A percentile compares a stretch with the other conserved stretches of the same genome.
These are phyloP conservation scores for Dendrocopos noguchii DNA, from an alignment of 2,113 vertebrate species.

Conservation along the genomic window DNA sequence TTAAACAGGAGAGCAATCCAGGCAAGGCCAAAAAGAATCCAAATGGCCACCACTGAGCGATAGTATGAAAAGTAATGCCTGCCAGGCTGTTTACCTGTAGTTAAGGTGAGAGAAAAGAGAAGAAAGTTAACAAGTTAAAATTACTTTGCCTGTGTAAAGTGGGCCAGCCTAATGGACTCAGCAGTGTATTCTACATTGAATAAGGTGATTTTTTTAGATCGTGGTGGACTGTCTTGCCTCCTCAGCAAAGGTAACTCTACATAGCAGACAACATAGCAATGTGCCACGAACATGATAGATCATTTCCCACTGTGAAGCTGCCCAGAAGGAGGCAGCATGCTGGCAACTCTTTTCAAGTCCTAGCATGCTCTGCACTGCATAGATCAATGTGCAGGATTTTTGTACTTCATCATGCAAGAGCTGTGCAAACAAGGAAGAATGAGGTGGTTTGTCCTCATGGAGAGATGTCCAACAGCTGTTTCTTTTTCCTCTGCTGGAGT, in stretches of 20 bases:
- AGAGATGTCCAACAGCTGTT: neutral
- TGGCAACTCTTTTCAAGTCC: neutral
- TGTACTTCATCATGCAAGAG: neutral
- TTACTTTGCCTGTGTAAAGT: neutral
- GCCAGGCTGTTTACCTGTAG: slow-evolving; percentile 45
- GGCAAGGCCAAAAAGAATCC: slow-evolving; percentile 75
- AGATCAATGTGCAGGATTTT: neutral
- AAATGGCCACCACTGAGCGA: slow-evolving; percentile 48
- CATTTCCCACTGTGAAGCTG: neutral
- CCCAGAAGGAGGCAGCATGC: neutral
- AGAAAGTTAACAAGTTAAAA: neutral
- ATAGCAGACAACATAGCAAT: fast-evolving
- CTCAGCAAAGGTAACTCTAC: neutral
- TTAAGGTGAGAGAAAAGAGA: neutral
- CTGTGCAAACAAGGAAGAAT: neutral
- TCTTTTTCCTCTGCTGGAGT: neutral
- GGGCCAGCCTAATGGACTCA: neutral
- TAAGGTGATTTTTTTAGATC: neutral
- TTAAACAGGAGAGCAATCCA: slow-evolving; percentile 77
- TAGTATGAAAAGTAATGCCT: slow-evolving; percentile 60
- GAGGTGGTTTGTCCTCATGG: neutral
- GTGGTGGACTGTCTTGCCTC: neutral
- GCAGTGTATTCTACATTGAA: neutral
- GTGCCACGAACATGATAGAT: neutral
- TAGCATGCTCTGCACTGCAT: neutral